Base-by-base conservation (phyloP, 2,113 vertebrate genomes). In the Nymphicus hollandicus region DNA sequence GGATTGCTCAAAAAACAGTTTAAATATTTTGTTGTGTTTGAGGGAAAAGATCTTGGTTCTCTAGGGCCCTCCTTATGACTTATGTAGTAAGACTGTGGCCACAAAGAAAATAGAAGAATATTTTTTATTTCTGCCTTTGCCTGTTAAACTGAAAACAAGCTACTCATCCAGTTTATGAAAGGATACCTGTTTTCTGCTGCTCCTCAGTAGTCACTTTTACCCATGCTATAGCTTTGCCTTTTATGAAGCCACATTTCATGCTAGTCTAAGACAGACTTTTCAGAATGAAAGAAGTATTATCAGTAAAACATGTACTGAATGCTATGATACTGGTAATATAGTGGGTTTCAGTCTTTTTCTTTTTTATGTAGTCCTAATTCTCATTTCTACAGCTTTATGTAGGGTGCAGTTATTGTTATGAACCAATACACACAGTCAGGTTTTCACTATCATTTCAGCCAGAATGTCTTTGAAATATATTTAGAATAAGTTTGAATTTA, bases 381-480 rank as follows among this genome's bases (percentile, higher is more conserved):
- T 88, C 44, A 61, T 80, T 88, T 70, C 63, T 85, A 65, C 13
- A 82, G 50, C 29, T 50, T 91, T 81, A 92, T 60, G 46, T 69
- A 80, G 10, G 33, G n/a, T 47, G 43, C 63, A 74, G 86, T 97
- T 97, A 96, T 77, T 92, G 76, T 97, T 96, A 96, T 16, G 39
- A 71, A 88, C 76, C 89, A 96, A 78, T 6, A 79, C 31, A 55
- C 22, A 46, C 56, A n/a, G 87, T 93, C 91, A 96, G 94, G 95
- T 16, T 97, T 96, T 94, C 97, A 96, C 58, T 64, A 96, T 91
- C 90, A 93, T 94, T 91, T 96, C 93, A 96, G 55, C 81, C 86
- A 96, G 79, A 90, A 82, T 60, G 2, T 50, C 17, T 89, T 83
- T 6, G 66, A 74, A 91, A 74, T 56, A 27, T 7, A 24, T 72